A percentile compares a stretch with the other conserved stretches of the same genome.
Evolutionary conservation across 2,113 vertebrate genomes (phyloP).

Genomic region (Paedocypris sp.): DNA sequence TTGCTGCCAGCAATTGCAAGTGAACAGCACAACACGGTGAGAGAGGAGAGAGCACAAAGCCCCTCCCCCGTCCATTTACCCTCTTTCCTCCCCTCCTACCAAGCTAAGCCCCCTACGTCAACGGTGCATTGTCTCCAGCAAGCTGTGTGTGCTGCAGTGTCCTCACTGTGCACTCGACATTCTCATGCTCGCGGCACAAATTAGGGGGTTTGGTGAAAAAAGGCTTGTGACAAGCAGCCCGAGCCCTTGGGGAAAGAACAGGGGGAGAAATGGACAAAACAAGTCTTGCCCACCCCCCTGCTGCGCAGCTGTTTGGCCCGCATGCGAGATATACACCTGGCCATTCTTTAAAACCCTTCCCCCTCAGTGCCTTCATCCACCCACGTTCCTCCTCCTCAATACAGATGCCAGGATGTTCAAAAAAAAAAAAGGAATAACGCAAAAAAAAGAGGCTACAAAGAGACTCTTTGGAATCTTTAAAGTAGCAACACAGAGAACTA

Average conservation of each 20-base stretch:
- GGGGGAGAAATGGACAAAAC: conserved; percentile 20
- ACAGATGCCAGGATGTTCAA: background rate
- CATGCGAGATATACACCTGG: conserved; percentile 31
- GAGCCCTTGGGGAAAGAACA: background rate
- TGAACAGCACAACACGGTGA: conserved; percentile 21
- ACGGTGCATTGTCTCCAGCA: conserved; percentile 20
- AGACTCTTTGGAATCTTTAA: conserved; percentile 14
- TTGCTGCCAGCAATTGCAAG: conserved; percentile 13
- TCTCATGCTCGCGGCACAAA: conserved; percentile 1
- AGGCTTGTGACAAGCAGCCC: conserved; percentile 1
- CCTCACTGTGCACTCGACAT: conserved; percentile 24
- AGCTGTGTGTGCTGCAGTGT: conserved; percentile 27
- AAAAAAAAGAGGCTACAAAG: conserved; percentile 5
- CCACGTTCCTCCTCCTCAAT: conserved; percentile 13
- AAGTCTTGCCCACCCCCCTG: conserved; percentile 1
- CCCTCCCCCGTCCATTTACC: background rate
- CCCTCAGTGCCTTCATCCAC: conserved; percentile 11
- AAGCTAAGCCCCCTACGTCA: background rate
- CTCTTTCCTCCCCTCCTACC: conserved; percentile 3
- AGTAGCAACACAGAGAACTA: background rate
- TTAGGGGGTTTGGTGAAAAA: background rate
- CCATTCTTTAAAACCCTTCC: background rate
- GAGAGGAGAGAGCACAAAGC: background rate
- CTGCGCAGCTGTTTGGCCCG: conserved; percentile 29
- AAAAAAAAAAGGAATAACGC: background rate